A percentile compares a stretch with the other conserved stretches of the same genome.
Conservation (phyloP, 2,888 invertebrate species). For the Phengaris arion region DNA sequence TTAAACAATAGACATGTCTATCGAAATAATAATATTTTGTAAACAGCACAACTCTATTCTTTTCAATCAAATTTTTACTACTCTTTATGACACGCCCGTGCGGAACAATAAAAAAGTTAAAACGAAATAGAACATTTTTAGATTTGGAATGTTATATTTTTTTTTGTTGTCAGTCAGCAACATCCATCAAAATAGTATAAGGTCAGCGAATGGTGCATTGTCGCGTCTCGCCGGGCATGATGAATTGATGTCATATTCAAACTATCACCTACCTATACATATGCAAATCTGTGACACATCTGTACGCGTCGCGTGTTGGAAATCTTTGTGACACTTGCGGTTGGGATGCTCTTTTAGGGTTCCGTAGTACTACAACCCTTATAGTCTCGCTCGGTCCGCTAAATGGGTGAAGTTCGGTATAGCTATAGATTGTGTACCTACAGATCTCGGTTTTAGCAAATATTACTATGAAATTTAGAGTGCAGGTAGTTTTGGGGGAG, state of each 20-base stretch:
- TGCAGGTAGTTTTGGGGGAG: too few species aligned
- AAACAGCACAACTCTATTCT: neutral
- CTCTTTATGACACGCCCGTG: neutral
- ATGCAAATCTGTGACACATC: constrained; percentile 62
- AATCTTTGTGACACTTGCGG: constrained; percentile 40
- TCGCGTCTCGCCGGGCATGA: constrained; percentile 59
- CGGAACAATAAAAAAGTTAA: neutral
- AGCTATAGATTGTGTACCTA: too few species aligned
- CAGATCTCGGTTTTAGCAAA: too few species aligned
- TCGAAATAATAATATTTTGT: neutral
- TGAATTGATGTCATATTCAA: constrained; percentile 70
- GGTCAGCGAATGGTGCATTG: constrained; percentile 57
- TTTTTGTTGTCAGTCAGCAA: constrained; percentile 29
- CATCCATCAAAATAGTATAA: constrained; percentile 41
- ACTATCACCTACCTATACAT: constrained; percentile 56
- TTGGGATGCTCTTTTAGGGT: neutral
- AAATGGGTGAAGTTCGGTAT: too few species aligned
- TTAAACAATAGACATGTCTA: neutral
- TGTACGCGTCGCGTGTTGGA: constrained; percentile 49
- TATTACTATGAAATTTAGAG: too few species aligned
- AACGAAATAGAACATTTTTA: constrained; percentile 15
- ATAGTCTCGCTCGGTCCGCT: too few species aligned
- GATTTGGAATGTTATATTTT: constrained; percentile 11
- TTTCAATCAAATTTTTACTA: neutral
- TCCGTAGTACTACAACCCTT: too few species aligned